Evolutionary conservation across 2,888 invertebrate genomes (phyloP), one percentile per base, ranked within the genome.

Genomic region (Cheilosia pagana): DNA sequence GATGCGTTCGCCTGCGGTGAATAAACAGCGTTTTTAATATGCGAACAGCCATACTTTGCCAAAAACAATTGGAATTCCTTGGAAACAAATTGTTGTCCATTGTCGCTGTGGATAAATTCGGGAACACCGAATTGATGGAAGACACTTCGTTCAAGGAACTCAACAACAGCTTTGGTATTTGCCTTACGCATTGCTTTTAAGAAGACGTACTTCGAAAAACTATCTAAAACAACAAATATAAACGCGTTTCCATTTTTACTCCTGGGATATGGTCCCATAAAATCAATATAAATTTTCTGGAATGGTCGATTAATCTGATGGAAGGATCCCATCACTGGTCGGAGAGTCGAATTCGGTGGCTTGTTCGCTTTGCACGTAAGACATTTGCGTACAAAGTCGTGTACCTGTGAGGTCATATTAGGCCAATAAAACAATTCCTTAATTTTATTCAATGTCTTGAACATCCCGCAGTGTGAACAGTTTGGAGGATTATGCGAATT

Each of bases 1-100:
- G 31, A 43, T 14, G 62, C 31, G 31, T 62, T 62, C 5, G 62
- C 41, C 14, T 62, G 62, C 1, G 62, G 62, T 1, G 31, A 62
- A 16, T 62, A 62, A 19, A 48, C 8, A 7, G 62, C 45, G 14
- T 62, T 62, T 19, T 16, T 45, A 6, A 48, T 62, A 1, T 16
- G 62, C 45, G n/a, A 14, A 28, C 45, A 48, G 1, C 62, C 62
- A 48, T 62, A 48, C 7, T 48, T 48, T 1, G 12, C 3, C 1
- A 63, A 1, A 21, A 63, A 63, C 0, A 19, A 4, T 21, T 48
- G 28, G 7, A 63, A 31, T 5, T 62, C 62, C 7, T 28, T 28
- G 28, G 28, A 28, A 28, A 28, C 7, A 28, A 28, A 28, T 7
- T 28, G 28, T 7, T 28, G 6, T 5, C 28, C 28, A 28, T 28